Evolutionary conservation across 2,888 invertebrate species (phyloP).

Genomic region (Spicauda simplicius): DNA sequence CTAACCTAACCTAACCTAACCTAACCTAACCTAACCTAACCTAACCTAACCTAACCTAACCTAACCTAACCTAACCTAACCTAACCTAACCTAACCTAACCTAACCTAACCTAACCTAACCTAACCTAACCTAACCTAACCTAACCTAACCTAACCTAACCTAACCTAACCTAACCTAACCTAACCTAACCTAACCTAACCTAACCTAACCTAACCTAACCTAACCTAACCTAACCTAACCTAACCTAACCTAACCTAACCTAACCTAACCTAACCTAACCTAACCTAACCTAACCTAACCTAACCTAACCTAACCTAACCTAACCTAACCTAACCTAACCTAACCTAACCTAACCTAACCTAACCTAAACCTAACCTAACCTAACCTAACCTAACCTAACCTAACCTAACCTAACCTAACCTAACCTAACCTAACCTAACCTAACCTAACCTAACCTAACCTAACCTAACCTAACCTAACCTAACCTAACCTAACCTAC

Average conservation of each 20-base stretch:
- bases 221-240: constrained; percentile 3
- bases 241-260: constrained; percentile 3
- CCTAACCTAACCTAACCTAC: too few species aligned
- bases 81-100: constrained; percentile 3
- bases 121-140: constrained; percentile 3
- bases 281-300: constrained; percentile 3
- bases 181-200: constrained; percentile 3
- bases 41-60: constrained; percentile 3
- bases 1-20: constrained; percentile 3
- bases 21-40: constrained; percentile 3
- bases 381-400: constrained; percentile 3
- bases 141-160: constrained; percentile 3
- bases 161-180: constrained; percentile 3
- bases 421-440: constrained; percentile 3
- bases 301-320: constrained; percentile 3
- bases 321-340: constrained; percentile 3
- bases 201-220: constrained; percentile 3
- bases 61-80: constrained; percentile 3
- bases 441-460: too few species aligned
- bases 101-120: constrained; percentile 3
- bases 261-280: constrained; percentile 3
- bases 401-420: constrained; percentile 3
- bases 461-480: too few species aligned
- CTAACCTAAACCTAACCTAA: too few species aligned
- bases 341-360: constrained; percentile 3